phyloP scores from a whole-genome alignment of 2,888 invertebrate genomes.

The Acronicta leporina region DNA sequence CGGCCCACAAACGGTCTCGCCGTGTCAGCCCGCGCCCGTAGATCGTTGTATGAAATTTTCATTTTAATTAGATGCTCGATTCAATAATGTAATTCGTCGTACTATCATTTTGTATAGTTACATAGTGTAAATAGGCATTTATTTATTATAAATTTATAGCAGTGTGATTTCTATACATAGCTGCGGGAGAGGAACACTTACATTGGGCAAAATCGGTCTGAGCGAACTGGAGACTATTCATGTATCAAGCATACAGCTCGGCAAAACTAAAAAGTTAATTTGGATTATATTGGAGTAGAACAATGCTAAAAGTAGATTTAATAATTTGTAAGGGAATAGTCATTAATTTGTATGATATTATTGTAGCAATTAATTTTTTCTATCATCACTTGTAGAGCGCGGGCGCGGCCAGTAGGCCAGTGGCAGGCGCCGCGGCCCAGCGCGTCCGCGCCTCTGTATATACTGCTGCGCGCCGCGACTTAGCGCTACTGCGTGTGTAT shows the following conservation, averaged over 20 bases:
- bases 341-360: constrained; percentile 90
- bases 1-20: constrained; percentile 47
- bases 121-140: constrained; percentile 90
- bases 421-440: constrained; percentile 31
- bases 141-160: constrained; percentile 89
- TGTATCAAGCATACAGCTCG: constrained; percentile 81
- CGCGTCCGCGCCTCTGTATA: constrained; percentile 74
- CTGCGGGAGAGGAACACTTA: constrained; percentile 84
- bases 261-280: constrained; percentile 78
- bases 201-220: constrained; percentile 79
- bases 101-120: constrained; percentile 89
- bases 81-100: constrained; percentile 86
- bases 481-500: constrained; percentile 75
- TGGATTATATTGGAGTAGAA: constrained; percentile 86
- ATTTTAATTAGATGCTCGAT: constrained; percentile 86
- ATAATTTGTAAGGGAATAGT: constrained; percentile 89
- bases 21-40: constrained; percentile 70
- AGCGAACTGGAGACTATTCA: constrained; percentile 79
- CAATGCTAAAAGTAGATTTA: constrained; percentile 87
- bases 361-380: constrained; percentile 88
- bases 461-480: constrained; percentile 71
- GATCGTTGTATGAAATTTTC: constrained; percentile 83
- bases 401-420: constrained; percentile 51
- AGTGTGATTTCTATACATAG: constrained; percentile 88
- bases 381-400: constrained; percentile 82